A percentile compares a stretch with the other conserved stretches of the same genome.
Conservation (phyloP, 2,888 invertebrate genomes). For the Brenthis daphne region DNA sequence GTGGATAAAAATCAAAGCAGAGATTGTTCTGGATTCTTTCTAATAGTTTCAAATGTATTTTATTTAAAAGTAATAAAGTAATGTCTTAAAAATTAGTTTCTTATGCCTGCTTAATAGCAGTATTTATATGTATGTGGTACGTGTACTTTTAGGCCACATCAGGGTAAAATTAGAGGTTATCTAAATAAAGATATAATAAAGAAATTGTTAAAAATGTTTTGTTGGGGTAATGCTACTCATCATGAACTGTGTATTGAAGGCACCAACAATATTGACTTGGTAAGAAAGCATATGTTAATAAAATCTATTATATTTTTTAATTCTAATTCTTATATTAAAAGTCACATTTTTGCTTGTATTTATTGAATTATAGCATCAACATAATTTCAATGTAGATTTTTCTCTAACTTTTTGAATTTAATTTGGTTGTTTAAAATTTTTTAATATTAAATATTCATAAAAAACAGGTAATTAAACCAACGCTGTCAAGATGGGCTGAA, state of each 20-base stretch:
- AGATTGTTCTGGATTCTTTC: conserved; percentile 52
- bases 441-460: not conserved
- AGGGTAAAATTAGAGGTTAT: conserved; percentile 49
- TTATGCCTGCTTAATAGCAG: conserved; percentile 38
- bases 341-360: not conserved
- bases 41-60: conserved; percentile 35
- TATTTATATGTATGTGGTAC: conserved; percentile 13
- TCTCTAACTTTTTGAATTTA: too few species aligned
- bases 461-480: conserved; percentile 72
- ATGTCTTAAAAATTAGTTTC: conserved; percentile 30
- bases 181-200: conserved; percentile 47
- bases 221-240: conserved; percentile 79
- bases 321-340: not conserved
- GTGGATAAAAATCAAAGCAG: conserved; percentile 39
- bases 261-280: conserved; percentile 64
- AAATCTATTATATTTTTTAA: conserved; percentile 3
- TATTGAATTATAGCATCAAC: too few species aligned
- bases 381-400: too few species aligned
- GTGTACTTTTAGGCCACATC: conserved; percentile 22
- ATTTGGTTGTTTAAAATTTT: too few species aligned
- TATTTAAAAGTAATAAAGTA: conserved; percentile 26
- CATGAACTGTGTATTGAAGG: conserved; percentile 74
- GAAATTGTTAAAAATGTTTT: conserved; percentile 65
- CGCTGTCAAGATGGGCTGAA: conserved; percentile 83
- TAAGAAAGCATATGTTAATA: conserved; percentile 45